These are phyloP conservation scores for Poeciliopsis turneri DNA, from an alignment of 2,797 vertebrate genomes.

Conservation along the genomic window DNA sequence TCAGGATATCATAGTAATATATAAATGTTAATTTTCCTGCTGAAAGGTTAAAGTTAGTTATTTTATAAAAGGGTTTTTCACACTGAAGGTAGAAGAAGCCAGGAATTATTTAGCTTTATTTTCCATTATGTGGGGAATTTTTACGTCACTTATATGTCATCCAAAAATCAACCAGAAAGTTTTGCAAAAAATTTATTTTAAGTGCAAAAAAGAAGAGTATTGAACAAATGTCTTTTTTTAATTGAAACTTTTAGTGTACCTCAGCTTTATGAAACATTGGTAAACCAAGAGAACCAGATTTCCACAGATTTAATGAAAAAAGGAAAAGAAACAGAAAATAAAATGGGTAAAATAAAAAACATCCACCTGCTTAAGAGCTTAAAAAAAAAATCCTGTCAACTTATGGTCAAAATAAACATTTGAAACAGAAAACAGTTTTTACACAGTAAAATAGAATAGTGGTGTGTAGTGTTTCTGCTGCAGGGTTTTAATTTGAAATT, in stretches of 20 bases:
- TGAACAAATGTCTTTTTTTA: neutral
- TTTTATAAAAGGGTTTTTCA: neutral
- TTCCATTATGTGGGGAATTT: neutral
- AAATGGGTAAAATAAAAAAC: neutral
- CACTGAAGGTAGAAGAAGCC: neutral
- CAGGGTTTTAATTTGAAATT: neutral
- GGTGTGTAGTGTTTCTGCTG: neutral
- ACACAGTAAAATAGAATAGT: neutral
- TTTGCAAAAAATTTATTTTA: neutral
- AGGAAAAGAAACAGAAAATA: neutral
- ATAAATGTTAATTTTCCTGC: neutral
- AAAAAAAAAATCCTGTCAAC: neutral
- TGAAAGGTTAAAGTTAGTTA: neutral
- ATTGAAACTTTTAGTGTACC: neutral
- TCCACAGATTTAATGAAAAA: neutral
- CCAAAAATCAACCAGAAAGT: neutral
- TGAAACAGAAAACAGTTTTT: neutral
- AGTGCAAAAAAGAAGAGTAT: neutral
- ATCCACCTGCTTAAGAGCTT: neutral
- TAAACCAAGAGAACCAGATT: neutral
- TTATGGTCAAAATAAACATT: neutral
- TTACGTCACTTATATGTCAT: neutral
- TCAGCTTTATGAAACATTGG: neutral
- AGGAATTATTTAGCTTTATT: neutral
- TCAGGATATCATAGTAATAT: too few relatives aligned